Conservation (phyloP, 2,797 vertebrate species). For the Yasuhikotakia modesta region DNA sequence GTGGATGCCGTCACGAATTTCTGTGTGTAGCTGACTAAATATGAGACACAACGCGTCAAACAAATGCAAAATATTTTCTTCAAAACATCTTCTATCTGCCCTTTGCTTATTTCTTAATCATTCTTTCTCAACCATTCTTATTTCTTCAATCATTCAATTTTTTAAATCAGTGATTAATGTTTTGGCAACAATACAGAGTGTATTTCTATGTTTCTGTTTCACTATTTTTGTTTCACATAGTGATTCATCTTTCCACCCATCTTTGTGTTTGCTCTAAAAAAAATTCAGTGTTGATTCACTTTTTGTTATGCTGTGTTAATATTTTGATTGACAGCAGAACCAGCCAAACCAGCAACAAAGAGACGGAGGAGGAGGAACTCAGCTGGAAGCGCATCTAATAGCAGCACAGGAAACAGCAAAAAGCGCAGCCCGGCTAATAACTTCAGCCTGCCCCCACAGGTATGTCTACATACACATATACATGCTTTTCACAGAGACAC, state of each 20-base stretch:
- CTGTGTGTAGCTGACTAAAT: constrained; percentile 4
- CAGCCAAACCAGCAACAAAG: constrained; percentile 92
- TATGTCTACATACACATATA: constrained; percentile 66
- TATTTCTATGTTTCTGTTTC: neutral
- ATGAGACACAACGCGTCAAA: rapidly evolving
- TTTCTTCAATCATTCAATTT: too few species aligned
- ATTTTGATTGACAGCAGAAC: constrained; percentile 82
- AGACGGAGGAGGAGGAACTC: constrained; percentile 99
- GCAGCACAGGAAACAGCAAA: constrained; percentile 95
- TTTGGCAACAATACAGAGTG: constrained; percentile 10
- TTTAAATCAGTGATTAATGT: neutral
- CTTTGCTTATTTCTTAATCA: too few species aligned
- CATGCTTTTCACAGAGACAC: constrained; percentile 17
- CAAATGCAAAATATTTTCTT: neutral
- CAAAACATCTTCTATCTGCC: neutral
- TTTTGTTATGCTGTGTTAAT: constrained; percentile 14
- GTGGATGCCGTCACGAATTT: too few species aligned
- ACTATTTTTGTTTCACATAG: neutral
- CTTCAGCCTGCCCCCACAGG: constrained; percentile 98
- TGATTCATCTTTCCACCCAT: neutral
- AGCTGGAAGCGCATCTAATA: constrained; percentile 95
- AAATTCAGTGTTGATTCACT: neutral
- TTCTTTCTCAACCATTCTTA: too few species aligned
- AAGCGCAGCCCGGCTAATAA: constrained; percentile 97
- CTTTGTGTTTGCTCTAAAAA: neutral